A percentile compares a stretch with the other conserved stretches of the same genome.
Evolutionary conservation across 2,888 invertebrate species (phyloP).

Genomic region (Chloromyia formosa): DNA sequence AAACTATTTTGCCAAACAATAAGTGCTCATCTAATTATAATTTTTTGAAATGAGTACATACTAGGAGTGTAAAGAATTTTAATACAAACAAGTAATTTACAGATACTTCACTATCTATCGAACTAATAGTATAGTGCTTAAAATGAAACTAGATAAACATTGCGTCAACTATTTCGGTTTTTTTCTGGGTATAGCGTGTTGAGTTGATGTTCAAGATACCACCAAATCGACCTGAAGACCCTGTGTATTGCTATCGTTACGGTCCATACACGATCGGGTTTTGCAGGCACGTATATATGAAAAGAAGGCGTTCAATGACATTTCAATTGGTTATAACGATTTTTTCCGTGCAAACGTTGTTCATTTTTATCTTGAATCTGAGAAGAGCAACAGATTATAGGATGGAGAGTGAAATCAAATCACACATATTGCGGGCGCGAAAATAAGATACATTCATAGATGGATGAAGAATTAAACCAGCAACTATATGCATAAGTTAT

Average conservation of each 20-base stretch:
- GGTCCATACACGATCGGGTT: background rate
- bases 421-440: background rate
- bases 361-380: slow-evolving; percentile 26
- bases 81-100: slow-evolving; percentile 38
- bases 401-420: background rate
- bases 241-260: background rate
- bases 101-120: slow-evolving; percentile 37
- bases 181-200: background rate
- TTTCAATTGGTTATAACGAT: slow-evolving; percentile 31
- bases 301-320: slow-evolving; percentile 34
- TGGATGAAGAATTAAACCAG: background rate
- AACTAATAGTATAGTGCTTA: slow-evolving; percentile 39
- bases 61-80: slow-evolving; percentile 15
- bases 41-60: background rate
- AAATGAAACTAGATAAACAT: slow-evolving; percentile 36
- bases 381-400: slow-evolving; percentile 25
- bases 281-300: background rate
- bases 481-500: slow-evolving; percentile 11
- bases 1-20: slow-evolving; percentile 17
- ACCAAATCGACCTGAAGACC: background rate
- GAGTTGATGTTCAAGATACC: too few species aligned
- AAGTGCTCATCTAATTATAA: slow-evolving; percentile 31
- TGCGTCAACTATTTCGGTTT: slow-evolving; percentile 31
- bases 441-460: background rate
- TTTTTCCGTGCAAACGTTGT: slow-evolving; percentile 15